Evolutionary conservation across 2,113 vertebrate genomes (phyloP).

Genomic region (Catagonus wagneri): DNA sequence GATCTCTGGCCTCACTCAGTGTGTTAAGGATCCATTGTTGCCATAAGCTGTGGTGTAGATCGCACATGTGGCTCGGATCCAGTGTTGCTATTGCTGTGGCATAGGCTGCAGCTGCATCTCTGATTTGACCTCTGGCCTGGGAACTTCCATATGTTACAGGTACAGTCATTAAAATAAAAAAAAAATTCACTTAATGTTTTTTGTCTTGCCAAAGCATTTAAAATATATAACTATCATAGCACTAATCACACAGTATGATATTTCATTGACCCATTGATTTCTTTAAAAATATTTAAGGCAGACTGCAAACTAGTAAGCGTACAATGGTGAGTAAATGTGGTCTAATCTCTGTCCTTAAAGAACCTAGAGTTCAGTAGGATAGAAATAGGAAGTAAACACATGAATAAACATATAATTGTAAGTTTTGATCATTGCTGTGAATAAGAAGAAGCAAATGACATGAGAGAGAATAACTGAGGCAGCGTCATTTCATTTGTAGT

Average conservation of each 20-base stretch:
- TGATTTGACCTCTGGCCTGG: too few species aligned
- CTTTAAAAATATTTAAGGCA: conserved; percentile 8
- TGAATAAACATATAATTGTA: not conserved
- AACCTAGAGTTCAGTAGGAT: not conserved
- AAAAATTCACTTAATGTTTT: not conserved
- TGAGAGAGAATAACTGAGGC: not conserved
- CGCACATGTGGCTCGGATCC: too few species aligned
- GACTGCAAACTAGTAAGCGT: not conserved
- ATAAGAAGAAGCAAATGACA: not conserved
- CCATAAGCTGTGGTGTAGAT: too few species aligned
- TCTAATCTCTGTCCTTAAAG: not conserved
- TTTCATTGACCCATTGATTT: conserved; percentile 9
- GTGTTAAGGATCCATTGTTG: too few species aligned
- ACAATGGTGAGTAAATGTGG: not conserved
- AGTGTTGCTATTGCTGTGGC: too few species aligned
- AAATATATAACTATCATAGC: not conserved
- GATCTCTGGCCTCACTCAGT: too few species aligned
- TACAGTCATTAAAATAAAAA: too few species aligned
- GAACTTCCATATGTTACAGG: too few species aligned
- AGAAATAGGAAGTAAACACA: not conserved
- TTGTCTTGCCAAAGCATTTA: not conserved
- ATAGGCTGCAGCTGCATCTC: too few species aligned
- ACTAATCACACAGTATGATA: not conserved
- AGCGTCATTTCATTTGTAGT: not conserved
- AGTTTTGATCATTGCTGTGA: not conserved